Percentiles rank a stretch among this genome's conserved stretches.
phyloP scores from a whole-genome alignment of 2,888 invertebrate species.

The Phyllotreta cruciferae region DNA sequence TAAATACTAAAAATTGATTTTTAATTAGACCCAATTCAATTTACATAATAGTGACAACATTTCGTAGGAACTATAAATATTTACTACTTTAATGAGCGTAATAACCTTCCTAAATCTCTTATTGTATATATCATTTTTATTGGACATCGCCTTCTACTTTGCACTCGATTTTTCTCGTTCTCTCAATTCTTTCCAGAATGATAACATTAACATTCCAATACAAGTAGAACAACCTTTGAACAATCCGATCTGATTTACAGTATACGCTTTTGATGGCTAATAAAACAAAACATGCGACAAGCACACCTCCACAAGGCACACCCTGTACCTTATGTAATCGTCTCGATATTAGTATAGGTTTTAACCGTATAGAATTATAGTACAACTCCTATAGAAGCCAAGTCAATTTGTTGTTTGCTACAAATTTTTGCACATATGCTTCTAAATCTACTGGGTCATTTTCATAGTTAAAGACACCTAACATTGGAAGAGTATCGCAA shows the following conservation, averaged over 20 bases:
- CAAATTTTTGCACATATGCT: too few species aligned
- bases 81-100: too few species aligned
- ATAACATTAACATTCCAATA: constrained; percentile 17
- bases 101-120: too few species aligned
- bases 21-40: too few species aligned
- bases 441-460: too few species aligned
- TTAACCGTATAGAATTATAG: background rate
- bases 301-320: constrained; percentile 23
- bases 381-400: background rate
- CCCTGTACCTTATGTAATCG: constrained; percentile 20
- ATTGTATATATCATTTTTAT: background rate
- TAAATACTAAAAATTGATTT: too few species aligned
- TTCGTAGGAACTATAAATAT: too few species aligned
- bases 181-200: constrained; percentile 3
- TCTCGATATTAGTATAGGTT: constrained; percentile 1
- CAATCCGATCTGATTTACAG: constrained; percentile 14
- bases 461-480: too few species aligned
- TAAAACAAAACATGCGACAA: constrained; percentile 25
- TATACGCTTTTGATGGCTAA: constrained; percentile 3
- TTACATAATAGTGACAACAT: too few species aligned
- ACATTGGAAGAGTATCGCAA: too few species aligned
- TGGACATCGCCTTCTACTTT: constrained; percentile 6
- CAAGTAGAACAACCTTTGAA: constrained; percentile 22
- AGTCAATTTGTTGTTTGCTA: background rate
- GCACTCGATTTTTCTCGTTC: constrained; percentile 5